phyloP scores from a whole-genome alignment of 2,113 vertebrate species.

The Sorex araneus region DNA sequence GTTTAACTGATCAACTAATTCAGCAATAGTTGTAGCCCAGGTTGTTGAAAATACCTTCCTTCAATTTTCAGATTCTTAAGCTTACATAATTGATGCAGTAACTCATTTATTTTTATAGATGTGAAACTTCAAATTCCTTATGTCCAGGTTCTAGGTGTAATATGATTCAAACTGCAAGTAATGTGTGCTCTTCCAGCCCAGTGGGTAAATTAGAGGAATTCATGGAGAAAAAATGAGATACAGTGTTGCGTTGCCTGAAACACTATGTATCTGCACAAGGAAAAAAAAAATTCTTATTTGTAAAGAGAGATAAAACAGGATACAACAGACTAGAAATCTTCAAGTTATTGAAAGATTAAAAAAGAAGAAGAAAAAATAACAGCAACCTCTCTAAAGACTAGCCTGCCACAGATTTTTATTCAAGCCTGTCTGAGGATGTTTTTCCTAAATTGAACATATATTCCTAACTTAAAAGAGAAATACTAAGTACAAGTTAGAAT shows the following conservation, averaged over 20 bases:
- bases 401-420: neutral
- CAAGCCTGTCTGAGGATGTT: neutral
- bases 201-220: slow-evolving; percentile 30
- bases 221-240: slow-evolving; percentile 4
- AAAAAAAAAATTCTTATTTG: slow-evolving; percentile 5
- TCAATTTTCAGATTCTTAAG: neutral
- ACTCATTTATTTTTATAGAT: slow-evolving; percentile 8
- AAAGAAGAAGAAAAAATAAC: too few species aligned
- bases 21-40: neutral
- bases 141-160: neutral
- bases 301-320: neutral
- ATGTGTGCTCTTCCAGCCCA: slow-evolving; percentile 10
- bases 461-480: slow-evolving; percentile 20
- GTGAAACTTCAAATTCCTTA: neutral
- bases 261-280: neutral
- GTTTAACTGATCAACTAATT: slow-evolving; percentile 1
- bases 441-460: slow-evolving; percentile 1
- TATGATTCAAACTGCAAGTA: neutral
- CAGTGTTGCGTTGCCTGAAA: neutral
- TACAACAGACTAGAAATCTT: neutral
- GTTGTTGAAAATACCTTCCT: slow-evolving; percentile 32
- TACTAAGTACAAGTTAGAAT: slow-evolving; percentile 8
- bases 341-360: slow-evolving; percentile 26
- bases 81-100: neutral
- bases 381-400: neutral